Base-by-base conservation (phyloP, 2,888 invertebrate species). In the Mesodorylaimus sp. region DNA sequence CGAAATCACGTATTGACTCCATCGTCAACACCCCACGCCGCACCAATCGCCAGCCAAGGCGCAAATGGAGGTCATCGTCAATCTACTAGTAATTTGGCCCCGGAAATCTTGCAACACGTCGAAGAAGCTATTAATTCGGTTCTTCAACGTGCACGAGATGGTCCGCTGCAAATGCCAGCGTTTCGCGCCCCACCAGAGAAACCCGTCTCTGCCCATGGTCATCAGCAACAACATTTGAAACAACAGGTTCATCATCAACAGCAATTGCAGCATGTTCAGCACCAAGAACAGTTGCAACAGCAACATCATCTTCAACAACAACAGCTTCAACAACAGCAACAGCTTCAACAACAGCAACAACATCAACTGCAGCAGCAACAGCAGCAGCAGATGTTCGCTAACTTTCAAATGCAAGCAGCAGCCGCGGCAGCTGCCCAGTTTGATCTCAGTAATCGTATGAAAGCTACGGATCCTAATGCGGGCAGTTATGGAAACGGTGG, bases 141-240 rank as follows among this genome's bases (percentile, higher is more conserved):
- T 38, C 38, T 51, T 37, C 37, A 48, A 41, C 39, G 45, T 2
- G 42, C 44, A 24, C 42, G 44, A 26, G 48, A 48, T 36, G 51
- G 41, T 7, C 41, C 41, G 10, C 21, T 39, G 41, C 10, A 7
- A 19, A 39, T 39, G 41, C 41, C 41, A 7, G 21, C 21, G 7
- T 19, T 7, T n/a, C 10, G 7, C n/a, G n/a, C n/a, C n/a, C n/a
- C n/a, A n/a, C n/a, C n/a, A n/a, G 10, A 10, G 21, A 10, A 39
- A 21, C 41, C 41, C n/a, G n/a, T n/a, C n/a, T n/a, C n/a, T n/a
- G n/a, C n/a, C n/a, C n/a, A n/a, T n/a, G n/a, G n/a, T n/a, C n/a
- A n/a, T n/a, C n/a, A n/a, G n/a, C n/a, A n/a, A n/a, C n/a, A n/a
- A n/a, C n/a, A n/a, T n/a, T n/a, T n/a, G n/a, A n/a, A n/a, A n/a